These are phyloP conservation scores for Scelioninae gen. 1 DNA, from an alignment of 2,888 invertebrate species.

Conservation along the genomic window DNA sequence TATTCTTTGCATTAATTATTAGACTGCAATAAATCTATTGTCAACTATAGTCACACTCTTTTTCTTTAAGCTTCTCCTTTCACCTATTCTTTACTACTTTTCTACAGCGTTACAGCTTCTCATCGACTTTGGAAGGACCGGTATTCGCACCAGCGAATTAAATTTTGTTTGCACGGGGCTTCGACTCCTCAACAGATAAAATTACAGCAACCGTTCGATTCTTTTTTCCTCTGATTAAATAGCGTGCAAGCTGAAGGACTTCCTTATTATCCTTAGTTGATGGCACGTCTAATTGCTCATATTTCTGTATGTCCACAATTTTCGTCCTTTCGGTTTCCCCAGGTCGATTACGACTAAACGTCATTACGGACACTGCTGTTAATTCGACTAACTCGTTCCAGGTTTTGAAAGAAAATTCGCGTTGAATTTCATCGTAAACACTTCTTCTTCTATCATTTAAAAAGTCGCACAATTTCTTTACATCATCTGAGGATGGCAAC, in stretches of 20 bases:
- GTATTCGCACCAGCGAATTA: no score
- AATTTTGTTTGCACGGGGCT: no score
- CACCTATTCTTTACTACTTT: no score
- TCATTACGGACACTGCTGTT: background rate
- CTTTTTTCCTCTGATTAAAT: background rate
- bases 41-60: no score
- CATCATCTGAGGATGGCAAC: background rate
- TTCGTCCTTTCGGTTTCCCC: background rate
- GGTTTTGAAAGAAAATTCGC: background rate
- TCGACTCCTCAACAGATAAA: background rate
- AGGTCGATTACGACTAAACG: background rate
- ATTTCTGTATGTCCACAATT: background rate
- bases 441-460: background rate
- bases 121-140: no score
- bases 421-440: background rate
- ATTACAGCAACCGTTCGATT: background rate
- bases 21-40: no score
- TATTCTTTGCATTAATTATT: no score
- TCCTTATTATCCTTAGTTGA: background rate
- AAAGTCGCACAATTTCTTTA: constrained; percentile 9
- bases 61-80: no score
- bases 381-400: background rate
- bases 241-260: background rate
- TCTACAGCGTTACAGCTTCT: no score
- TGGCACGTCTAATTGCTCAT: no score